Conservation (phyloP, 2,888 invertebrate species). For the Lycaena phlaeas region DNA sequence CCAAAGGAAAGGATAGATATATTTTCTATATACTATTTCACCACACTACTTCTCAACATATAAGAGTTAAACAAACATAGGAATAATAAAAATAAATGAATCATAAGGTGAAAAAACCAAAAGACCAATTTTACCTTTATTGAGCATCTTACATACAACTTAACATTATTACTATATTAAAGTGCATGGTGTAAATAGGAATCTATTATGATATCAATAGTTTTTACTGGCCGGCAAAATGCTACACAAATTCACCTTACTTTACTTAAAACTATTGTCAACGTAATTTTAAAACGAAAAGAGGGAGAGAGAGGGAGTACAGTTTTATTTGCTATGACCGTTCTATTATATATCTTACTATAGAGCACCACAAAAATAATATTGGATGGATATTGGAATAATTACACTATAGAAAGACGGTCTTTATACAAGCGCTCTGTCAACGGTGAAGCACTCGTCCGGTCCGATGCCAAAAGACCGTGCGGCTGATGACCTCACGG, state of each 20-base stretch:
- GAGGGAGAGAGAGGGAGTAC: not conserved
- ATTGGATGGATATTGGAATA: no score
- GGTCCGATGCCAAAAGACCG: no score
- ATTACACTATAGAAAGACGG: no score
- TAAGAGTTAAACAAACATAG: no score
- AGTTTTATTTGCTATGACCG: not conserved
- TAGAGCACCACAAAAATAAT: no score
- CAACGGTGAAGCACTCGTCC: no score
- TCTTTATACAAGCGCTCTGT: no score
- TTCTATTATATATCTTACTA: no score
- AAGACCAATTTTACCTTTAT: constrained; percentile 3
- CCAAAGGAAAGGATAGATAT: no score
- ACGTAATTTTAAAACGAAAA: not conserved
- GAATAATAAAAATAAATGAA: not conserved
- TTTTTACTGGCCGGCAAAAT: constrained; percentile 53
- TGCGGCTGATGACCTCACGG: no score
- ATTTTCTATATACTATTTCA: no score
- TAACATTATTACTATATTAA: not conserved
- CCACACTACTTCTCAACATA: no score
- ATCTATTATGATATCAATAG: constrained; percentile 18
- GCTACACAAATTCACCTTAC: constrained; percentile 22
- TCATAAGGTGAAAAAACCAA: not conserved
- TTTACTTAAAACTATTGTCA: not conserved
- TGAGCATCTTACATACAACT: constrained; percentile 2
- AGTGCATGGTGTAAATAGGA: constrained; percentile 14